Percentiles rank a stretch among this genome's conserved stretches.
Conservation (phyloP, 2,888 invertebrate species). For the Exocentrus adspersus region DNA sequence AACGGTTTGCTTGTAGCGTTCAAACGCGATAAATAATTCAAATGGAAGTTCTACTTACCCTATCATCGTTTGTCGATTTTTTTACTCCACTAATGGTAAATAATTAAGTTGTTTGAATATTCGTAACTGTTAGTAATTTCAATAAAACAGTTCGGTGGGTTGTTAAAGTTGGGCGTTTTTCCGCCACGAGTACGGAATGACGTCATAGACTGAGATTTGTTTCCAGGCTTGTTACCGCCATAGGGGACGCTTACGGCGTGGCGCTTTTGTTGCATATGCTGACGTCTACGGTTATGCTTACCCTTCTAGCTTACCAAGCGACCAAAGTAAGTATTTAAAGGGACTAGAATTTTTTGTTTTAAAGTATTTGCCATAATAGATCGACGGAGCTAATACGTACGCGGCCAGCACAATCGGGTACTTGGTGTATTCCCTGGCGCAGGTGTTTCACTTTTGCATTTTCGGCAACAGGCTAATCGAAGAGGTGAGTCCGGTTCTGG, state of each 20-base stretch:
- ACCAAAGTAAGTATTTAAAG: slow-evolving; percentile 74
- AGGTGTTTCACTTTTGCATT: slow-evolving; percentile 88
- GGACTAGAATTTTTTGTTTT: too few relatives aligned
- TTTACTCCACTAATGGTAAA: background rate
- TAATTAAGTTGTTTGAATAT: background rate
- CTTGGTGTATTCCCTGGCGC: slow-evolving; percentile 80
- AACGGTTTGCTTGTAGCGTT: too few relatives aligned
- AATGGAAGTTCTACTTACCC: background rate
- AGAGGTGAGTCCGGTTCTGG: slow-evolving; percentile 69
- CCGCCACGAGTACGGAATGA: too few relatives aligned
- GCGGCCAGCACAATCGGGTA: slow-evolving; percentile 84
- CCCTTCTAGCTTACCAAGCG: slow-evolving; percentile 85
- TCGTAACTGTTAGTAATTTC: too few relatives aligned
- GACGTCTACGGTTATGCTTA: slow-evolving; percentile 84
- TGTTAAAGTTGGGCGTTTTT: too few relatives aligned
- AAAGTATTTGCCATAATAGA: slow-evolving; percentile 66
- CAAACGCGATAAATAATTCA: background rate
- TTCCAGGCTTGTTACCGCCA: slow-evolving; percentile 79
- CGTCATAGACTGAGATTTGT: too few relatives aligned
- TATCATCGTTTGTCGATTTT: background rate
- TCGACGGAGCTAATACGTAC: slow-evolving; percentile 79
- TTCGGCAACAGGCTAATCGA: slow-evolving; percentile 88
- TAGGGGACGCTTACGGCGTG: slow-evolving; percentile 87
- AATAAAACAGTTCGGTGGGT: too few relatives aligned
- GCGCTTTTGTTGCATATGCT: slow-evolving; percentile 86